A percentile compares a stretch with the other conserved stretches of the same genome.
Conservation (phyloP, 92 coral and sea anemone genomes). For the Heteractis magnifica region DNA sequence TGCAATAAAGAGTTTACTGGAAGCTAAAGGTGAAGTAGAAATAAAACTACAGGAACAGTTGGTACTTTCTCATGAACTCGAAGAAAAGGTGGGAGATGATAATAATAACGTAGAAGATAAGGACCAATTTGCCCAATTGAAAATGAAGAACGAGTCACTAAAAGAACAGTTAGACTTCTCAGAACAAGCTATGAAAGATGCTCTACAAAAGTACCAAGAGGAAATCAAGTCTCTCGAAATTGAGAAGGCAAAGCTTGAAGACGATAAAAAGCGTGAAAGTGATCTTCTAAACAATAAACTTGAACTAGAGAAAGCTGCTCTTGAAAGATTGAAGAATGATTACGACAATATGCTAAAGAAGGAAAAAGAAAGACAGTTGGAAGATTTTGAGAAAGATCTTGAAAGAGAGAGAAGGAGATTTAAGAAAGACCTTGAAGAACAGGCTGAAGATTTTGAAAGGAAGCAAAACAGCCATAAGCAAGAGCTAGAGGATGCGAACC, state of each 20-base stretch:
- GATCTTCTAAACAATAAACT: slow-evolving; percentile 50
- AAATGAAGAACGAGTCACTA: slow-evolving; percentile 48
- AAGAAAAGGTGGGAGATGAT: slow-evolving; percentile 35
- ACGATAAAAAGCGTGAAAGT: slow-evolving; percentile 55
- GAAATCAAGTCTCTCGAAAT: slow-evolving; percentile 48
- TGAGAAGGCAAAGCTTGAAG: slow-evolving; percentile 51
- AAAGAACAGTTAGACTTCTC: slow-evolving; percentile 65
- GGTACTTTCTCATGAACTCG: slow-evolving; percentile 47
- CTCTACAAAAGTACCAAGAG: slow-evolving; percentile 64
- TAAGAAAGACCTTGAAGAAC: slow-evolving; percentile 48
- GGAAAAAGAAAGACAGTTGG: slow-evolving; percentile 49
- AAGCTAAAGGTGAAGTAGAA: slow-evolving; percentile 55
- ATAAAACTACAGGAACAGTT: slow-evolving; percentile 53
- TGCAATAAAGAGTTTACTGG: slow-evolving; percentile 47
- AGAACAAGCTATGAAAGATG: slow-evolving; percentile 56
- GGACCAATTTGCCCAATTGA: slow-evolving; percentile 25
- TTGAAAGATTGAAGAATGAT: slow-evolving; percentile 57
- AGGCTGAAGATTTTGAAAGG: slow-evolving; percentile 37
- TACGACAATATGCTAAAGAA: slow-evolving; percentile 47
- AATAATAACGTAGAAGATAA: slow-evolving; percentile 11
- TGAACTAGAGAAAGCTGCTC: slow-evolving; percentile 40
- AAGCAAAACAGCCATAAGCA: slow-evolving; percentile 28
- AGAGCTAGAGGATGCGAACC: slow-evolving; percentile 36
- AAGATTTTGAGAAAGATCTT: slow-evolving; percentile 50
- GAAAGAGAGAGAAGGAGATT: slow-evolving; percentile 54